Base-by-base conservation (phyloP, 2,113 vertebrate genomes). In the Verasper variegatus region DNA sequence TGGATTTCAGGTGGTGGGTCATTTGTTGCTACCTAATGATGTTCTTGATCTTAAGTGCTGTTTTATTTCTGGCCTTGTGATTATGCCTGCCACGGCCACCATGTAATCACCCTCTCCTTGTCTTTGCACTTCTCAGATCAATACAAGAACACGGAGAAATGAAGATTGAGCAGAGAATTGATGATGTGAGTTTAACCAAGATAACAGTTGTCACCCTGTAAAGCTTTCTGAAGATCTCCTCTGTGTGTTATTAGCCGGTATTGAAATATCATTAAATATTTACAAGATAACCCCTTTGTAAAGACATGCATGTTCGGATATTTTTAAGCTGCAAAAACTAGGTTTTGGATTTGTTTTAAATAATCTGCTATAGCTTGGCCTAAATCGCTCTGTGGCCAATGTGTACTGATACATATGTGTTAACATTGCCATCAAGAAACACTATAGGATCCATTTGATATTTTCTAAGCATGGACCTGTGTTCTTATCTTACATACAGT, bases 91-190 rank as follows among this genome's bases (percentile, higher is more conserved):
- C 4, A 31, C 10, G 52, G 45, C 35, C 4, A 31, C 55, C 24
- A 3, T 59, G 18, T 71, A 3, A 57, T 55, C 20, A 18, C 5
- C 8, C 8, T 65, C 4, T 54, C 14, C 20, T 42, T 54, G 5
- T 84, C 24, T 64, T 73, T 78, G 45, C 73, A 13, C 74, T 10
- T 70, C 55, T 12, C 61, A 95, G 95, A 89, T 92, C 92, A 52
- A 93, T 98, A 88, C 97, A 98, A 90, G 97, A 99, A 87, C 95
- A 95, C 0, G 95, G 95, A 20, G 96, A 98, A 76, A 90, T 97
- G 74, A 96, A 96, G 90, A 93, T 99, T 72, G 96, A 98, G 74
- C 96, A 95, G 91, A 97, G 93, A 91, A 97, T 99, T 87, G 96
- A 98, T 86, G 97, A 99, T 94, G 98, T 99, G 85, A 31, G 31